A percentile compares a stretch with the other conserved stretches of the same genome.
Conservation (phyloP, 2,888 invertebrate species). For the Clostera curtula region DNA sequence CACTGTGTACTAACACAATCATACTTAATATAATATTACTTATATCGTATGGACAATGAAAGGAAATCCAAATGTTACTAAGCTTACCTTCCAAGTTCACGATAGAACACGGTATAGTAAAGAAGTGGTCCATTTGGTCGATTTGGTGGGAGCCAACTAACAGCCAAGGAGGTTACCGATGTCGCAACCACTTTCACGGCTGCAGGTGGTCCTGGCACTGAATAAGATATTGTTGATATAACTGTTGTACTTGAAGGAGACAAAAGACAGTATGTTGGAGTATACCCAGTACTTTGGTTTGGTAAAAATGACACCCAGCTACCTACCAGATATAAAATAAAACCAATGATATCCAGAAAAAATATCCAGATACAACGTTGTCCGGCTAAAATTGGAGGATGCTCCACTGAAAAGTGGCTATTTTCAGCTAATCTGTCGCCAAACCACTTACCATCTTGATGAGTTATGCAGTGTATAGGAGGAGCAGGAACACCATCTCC, state of each 20-base stretch:
- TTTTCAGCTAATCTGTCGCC: no score
- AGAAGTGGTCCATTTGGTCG: conserved; percentile 87
- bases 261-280: no score
- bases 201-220: conserved; percentile 89
- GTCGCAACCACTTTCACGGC: conserved; percentile 89
- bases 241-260: neutral
- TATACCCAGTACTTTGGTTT: no score
- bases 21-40: no score
- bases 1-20: no score
- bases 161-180: conserved; percentile 86
- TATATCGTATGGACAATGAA: no score
- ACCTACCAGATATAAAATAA: conserved; percentile 3
- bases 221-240: neutral
- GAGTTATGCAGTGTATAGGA: conserved; percentile 86
- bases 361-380: no score
- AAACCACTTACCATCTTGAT: conserved; percentile 87
- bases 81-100: conserved; percentile 78
- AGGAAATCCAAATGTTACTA: no score
- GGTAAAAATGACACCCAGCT: no score
- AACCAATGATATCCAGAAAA: no score
- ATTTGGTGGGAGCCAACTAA: conserved; percentile 89
- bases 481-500: conserved; percentile 89
- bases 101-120: conserved; percentile 86
- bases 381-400: no score
- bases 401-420: no score